Percentiles rank a stretch among this genome's conserved stretches.
phyloP scores from a whole-genome alignment of 2,888 invertebrate species.

The Brenthis ino region DNA sequence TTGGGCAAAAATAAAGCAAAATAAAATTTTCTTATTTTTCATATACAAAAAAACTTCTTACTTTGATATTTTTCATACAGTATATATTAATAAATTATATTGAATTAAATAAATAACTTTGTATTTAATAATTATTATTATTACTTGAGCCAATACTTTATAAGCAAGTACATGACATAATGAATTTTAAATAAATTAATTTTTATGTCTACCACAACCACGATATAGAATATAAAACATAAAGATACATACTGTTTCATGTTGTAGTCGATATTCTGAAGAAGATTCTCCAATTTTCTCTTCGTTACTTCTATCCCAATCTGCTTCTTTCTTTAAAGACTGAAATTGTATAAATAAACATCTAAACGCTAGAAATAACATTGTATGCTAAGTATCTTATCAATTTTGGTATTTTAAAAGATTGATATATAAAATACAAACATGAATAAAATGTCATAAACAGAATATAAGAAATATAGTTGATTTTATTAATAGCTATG shows the following conservation, averaged over 20 bases:
- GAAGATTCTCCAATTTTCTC: slow-evolving; percentile 90
- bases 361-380: not conserved
- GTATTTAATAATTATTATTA: not conserved
- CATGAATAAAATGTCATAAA: too few species aligned
- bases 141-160: slow-evolving; percentile 1
- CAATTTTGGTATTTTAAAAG: not conserved
- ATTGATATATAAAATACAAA: too few species aligned
- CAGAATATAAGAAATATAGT: too few species aligned
- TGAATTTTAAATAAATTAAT: slow-evolving; percentile 27
- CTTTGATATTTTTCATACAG: slow-evolving; percentile 1
- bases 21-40: not conserved
- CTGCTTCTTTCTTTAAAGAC: slow-evolving; percentile 95
- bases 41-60: not conserved
- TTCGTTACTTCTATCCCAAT: slow-evolving; percentile 90
- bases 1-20: slow-evolving; percentile 23
- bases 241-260: slow-evolving; percentile 88
- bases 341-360: slow-evolving; percentile 69
- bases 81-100: not conserved
- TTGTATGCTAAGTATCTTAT: not conserved
- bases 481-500: too few species aligned
- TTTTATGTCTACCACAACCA: slow-evolving; percentile 44
- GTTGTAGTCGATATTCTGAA: slow-evolving; percentile 91
- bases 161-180: slow-evolving; percentile 9
- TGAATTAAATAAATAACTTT: too few species aligned
- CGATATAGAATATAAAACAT: slow-evolving; percentile 22